Evolutionary conservation across 2,113 vertebrate genomes (phyloP).

Genomic region (Archilochus colubris): DNA sequence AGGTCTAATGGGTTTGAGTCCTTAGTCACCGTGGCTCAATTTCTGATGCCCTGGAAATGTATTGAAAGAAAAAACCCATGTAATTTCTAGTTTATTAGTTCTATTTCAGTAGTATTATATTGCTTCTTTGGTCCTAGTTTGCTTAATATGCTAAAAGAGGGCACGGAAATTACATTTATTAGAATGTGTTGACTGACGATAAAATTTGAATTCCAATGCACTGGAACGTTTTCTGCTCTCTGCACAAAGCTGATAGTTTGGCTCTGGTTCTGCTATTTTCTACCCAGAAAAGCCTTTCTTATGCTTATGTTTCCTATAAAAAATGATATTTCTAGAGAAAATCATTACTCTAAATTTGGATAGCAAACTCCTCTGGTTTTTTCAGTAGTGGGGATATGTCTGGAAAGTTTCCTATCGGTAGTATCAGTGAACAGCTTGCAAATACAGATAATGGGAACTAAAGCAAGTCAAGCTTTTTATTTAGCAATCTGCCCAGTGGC

Average conservation of each 20-base stretch:
- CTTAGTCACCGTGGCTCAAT: neutral
- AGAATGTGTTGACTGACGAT: neutral
- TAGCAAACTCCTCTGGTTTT: neutral
- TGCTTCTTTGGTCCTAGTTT: neutral
- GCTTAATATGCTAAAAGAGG: neutral
- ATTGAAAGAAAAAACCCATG: neutral
- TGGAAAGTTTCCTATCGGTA: neutral
- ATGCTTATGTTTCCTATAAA: neutral
- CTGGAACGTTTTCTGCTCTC: conserved; percentile 10
- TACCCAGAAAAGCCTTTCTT: neutral
- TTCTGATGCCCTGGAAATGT: neutral
- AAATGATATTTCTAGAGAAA: conserved; percentile 41
- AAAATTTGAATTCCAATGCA: conserved; percentile 4
- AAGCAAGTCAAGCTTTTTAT: conserved; percentile 28
- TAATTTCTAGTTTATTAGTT: neutral
- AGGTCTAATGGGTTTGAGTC: neutral
- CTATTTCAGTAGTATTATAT: neutral
- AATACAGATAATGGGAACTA: conserved; percentile 50
- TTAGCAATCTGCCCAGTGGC: conserved; percentile 20
- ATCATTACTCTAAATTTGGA: neutral
- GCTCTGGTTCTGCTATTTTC: neutral
- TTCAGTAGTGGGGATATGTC: conserved; percentile 25
- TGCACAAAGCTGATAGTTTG: conserved; percentile 36
- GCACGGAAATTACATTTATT: neutral
- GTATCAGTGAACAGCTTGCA: conserved; percentile 60